Percentiles rank a stretch among this genome's conserved stretches.
Conservation (phyloP, 2,797 vertebrate genomes). For the Acanthis flammea region DNA sequence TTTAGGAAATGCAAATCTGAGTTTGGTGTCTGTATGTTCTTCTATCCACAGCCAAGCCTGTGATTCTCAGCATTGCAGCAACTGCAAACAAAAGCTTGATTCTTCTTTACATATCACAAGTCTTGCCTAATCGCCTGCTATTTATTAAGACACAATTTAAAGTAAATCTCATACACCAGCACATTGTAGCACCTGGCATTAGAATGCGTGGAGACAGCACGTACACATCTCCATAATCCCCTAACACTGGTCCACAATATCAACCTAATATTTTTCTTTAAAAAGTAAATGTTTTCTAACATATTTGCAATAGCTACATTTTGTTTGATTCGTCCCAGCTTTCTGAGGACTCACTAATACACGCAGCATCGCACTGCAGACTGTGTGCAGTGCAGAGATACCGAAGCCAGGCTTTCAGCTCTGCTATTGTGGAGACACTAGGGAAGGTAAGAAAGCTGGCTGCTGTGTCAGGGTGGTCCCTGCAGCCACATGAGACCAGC, state of each 20-base stretch:
- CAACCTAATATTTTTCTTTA: neutral
- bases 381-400: neutral
- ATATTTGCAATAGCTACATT: neutral
- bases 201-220: neutral
- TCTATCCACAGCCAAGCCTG: neutral
- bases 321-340: neutral
- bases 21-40: neutral
- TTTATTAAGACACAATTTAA: neutral
- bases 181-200: neutral
- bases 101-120: neutral
- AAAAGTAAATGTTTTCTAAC: neutral
- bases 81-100: neutral
- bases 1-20: neutral
- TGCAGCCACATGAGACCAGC: neutral
- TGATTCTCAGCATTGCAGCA: neutral
- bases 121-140: neutral
- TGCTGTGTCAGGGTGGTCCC: neutral
- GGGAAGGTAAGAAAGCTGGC: neutral
- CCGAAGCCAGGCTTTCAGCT: neutral
- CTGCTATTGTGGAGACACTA: neutral
- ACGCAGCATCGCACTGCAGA: neutral
- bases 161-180: neutral
- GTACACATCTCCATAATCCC: neutral
- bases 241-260: neutral
- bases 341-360: neutral